Evolutionary conservation across 2,888 invertebrate species (phyloP), one percentile per base, ranked within the genome.

Genomic region (Meteorus colon): DNA sequence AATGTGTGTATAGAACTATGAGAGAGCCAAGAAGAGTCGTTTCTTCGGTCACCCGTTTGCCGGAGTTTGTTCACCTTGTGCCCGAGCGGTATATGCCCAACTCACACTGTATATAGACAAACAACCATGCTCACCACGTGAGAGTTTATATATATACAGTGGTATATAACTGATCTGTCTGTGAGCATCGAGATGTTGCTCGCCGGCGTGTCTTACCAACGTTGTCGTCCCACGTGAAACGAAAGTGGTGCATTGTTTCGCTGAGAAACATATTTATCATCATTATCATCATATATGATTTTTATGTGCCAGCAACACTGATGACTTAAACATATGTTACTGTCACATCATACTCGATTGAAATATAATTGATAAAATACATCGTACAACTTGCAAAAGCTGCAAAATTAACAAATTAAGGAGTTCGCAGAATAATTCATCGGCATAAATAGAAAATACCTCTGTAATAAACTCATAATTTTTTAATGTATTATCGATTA

Each of bases 31-130:
- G 60, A 63, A 24, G 51, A 62, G 29, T 74, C 68, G 68, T 66
- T 67, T 67, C 59, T 67, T 60, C 60, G 68, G 67, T 60, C 68
- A 60, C 48, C 68, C 69, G 62, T 75, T 65, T 55, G 24, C 63
- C 12, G 76, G 84, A 85, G 86, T 86, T 86, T 84, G 84, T 86
- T 86, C 83, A 86, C 86, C 86, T 84, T 83, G 75, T 65, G 72
- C 68, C 27, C 29, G 34, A 68, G 67, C 68, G 74, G 27, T 51
- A 48, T 68, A n/a, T 48, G 48, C 48, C 48, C 55, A 55, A 55
- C 55, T 51, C 51, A 31, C 51, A 51, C 29, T 69, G 41, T 37
- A 67, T 27, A 67, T 27, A 62, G 62, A 62, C 29, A 62, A 31
- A 62, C 62, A 62, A n/a, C 55, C 69, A 69, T 31, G 55, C 48